Percentiles rank a stretch among this genome's conserved stretches.
Evolutionary conservation across 2,888 invertebrate species (phyloP).

Genomic region (Artemia sinica): DNA sequence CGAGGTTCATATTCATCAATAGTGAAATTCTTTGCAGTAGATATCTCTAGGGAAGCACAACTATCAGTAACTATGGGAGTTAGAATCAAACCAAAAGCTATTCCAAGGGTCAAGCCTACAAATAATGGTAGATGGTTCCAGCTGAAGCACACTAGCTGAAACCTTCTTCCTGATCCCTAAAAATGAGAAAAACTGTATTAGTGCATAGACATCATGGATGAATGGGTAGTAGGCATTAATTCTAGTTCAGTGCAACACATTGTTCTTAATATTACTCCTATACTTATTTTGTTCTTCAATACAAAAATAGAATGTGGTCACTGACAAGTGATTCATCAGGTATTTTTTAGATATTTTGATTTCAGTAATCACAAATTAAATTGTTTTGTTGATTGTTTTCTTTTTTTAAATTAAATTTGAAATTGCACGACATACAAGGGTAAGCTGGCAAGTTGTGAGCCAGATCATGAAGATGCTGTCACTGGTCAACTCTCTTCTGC

Average conservation of each 20-base stretch:
- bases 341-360: too few species aligned
- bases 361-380: too few species aligned
- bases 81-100: conserved; percentile 39
- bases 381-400: too few species aligned
- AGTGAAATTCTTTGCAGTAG: not conserved
- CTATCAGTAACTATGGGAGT: conserved; percentile 32
- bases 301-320: too few species aligned
- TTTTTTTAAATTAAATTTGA: too few species aligned
- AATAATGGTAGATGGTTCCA: conserved; percentile 34
- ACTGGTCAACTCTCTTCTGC: too few species aligned
- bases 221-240: not conserved
- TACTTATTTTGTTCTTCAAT: not conserved
- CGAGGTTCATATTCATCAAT: conserved; percentile 35
- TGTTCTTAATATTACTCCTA: not conserved
- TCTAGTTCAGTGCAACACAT: not conserved
- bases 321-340: too few species aligned
- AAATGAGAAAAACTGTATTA: too few species aligned
- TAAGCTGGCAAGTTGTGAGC: too few species aligned
- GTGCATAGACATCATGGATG: not conserved
- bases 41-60: not conserved
- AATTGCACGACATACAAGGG: too few species aligned
- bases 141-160: not conserved
- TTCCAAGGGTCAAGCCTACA: conserved; percentile 39
- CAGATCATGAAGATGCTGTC: too few species aligned
- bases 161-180: too few species aligned